Conservation (phyloP, 2,888 invertebrate species). For the Brachylomia viminalis region DNA sequence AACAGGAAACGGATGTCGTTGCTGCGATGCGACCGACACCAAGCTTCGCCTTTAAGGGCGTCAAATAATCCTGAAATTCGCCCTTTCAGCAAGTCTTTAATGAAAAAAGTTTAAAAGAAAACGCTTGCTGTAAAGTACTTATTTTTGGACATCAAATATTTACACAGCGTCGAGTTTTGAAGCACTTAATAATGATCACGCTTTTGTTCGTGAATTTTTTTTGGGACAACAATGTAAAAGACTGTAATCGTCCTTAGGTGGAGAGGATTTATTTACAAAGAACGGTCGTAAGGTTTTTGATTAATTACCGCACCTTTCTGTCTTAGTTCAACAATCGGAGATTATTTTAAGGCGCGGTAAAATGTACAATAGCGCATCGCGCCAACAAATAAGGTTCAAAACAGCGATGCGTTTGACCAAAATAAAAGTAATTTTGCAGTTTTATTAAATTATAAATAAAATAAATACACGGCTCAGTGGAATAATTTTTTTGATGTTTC, state of each 20-base stretch:
- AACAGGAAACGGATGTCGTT: conserved; percentile 73
- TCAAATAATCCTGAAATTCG: conserved; percentile 60
- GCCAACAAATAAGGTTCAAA: too few species aligned
- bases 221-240: conserved; percentile 2
- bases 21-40: conserved; percentile 65
- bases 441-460: too few species aligned
- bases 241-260: conserved; percentile 2
- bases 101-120: conserved; percentile 68
- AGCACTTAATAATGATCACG: conserved; percentile 51
- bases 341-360: too few species aligned
- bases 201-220: conserved; percentile 38
- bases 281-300: background rate
- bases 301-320: conserved; percentile 8
- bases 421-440: too few species aligned
- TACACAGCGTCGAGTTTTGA: conserved; percentile 48
- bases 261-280: conserved; percentile 5
- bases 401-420: too few species aligned
- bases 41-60: conserved; percentile 53
- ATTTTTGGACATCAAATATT: conserved; percentile 66
- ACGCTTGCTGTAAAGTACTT: conserved; percentile 41
- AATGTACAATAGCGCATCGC: too few species aligned
- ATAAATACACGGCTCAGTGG: too few species aligned
- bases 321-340: background rate
- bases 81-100: conserved; percentile 56
- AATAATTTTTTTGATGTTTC: too few species aligned